phyloP scores from a whole-genome alignment of 2,797 vertebrate species.

The Lacerta bilineata region DNA sequence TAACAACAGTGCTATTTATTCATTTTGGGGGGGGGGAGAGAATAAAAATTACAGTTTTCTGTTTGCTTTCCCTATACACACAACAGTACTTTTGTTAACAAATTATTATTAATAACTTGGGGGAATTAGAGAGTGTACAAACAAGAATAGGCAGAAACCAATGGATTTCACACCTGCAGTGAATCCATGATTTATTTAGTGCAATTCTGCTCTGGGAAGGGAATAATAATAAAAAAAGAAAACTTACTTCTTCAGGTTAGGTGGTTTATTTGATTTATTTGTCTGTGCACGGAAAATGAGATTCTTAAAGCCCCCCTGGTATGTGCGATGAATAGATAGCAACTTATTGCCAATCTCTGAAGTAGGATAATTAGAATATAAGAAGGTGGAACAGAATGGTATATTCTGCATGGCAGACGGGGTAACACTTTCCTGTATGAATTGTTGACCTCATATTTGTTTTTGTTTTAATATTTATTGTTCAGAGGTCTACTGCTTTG shows the following conservation, averaged over 20 bases:
- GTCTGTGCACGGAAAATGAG: constrained; percentile 54
- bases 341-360: constrained; percentile 46
- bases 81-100: constrained; percentile 56
- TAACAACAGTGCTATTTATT: constrained; percentile 51
- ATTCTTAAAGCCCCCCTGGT: constrained; percentile 51
- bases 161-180: constrained; percentile 51
- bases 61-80: constrained; percentile 27
- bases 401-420: not conserved
- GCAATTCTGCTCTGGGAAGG: constrained; percentile 52
- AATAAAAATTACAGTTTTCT: constrained; percentile 43
- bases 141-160: constrained; percentile 48
- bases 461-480: not conserved
- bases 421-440: constrained; percentile 17
- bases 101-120: constrained; percentile 65
- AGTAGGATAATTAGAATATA: constrained; percentile 30
- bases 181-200: constrained; percentile 61
- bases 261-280: constrained; percentile 62
- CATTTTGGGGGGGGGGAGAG: not conserved
- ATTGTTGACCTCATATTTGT: not conserved
- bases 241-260: constrained; percentile 49
- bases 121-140: constrained; percentile 52
- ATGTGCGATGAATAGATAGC: constrained; percentile 52
- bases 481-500: constrained; percentile 7
- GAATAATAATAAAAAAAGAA: constrained; percentile 48
- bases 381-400: constrained; percentile 16